phyloP scores from a whole-genome alignment of 2,113 vertebrate genomes.

The Oncorhynchus clarkii region DNA sequence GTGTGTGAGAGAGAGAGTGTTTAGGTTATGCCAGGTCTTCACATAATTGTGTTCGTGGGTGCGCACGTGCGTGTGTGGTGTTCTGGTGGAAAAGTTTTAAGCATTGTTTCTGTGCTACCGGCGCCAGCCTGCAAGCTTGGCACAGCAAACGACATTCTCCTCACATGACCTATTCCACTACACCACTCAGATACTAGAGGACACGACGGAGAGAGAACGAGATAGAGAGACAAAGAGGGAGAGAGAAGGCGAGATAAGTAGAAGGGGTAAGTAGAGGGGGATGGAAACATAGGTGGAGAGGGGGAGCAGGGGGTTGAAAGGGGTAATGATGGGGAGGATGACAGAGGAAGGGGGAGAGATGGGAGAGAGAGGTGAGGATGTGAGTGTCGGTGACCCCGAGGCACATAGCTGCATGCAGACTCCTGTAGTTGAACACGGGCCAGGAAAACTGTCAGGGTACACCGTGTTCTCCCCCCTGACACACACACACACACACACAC shows the following conservation, averaged over 20 bases:
- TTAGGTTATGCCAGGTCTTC: not conserved
- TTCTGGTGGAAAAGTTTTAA: constrained; percentile 12
- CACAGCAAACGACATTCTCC: constrained; percentile 39
- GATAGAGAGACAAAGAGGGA: not conserved
- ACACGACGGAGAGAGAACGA: constrained; percentile 24
- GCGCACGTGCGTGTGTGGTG: constrained; percentile 16
- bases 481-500: constrained; percentile 10
- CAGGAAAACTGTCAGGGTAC: constrained; percentile 73
- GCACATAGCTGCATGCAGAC: constrained; percentile 54
- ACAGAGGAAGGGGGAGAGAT: constrained; percentile 29
- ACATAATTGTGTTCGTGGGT: not conserved
- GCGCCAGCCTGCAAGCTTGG: constrained; percentile 44
- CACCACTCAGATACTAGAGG: constrained; percentile 31
- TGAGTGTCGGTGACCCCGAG: constrained; percentile 52
- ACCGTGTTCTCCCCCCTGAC: constrained; percentile 58
- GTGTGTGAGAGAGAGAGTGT: not conserved
- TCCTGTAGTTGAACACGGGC: constrained; percentile 53
- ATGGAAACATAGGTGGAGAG: not conserved
- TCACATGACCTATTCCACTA: constrained; percentile 46
- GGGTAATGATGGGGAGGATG: constrained; percentile 21
- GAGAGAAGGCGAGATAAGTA: not conserved
- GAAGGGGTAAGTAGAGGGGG: not conserved
- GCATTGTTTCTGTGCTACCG: constrained; percentile 34
- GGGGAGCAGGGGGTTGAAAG: not conserved
- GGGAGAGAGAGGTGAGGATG: constrained; percentile 2